Conservation (phyloP, 2,888 invertebrate species). For the Machimus rusticus region DNA sequence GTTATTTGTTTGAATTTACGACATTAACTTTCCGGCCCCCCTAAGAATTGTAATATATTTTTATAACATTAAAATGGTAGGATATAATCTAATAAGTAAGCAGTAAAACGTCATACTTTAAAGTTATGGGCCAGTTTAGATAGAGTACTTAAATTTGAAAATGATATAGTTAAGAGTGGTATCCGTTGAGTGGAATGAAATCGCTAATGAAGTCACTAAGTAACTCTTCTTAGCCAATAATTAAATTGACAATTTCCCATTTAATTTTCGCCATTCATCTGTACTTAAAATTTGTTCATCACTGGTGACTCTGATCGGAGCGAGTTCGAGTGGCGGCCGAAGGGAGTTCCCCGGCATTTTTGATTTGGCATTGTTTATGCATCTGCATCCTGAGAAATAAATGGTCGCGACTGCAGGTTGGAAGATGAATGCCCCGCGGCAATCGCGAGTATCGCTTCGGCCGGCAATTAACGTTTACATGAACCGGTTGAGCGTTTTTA, state of each 20-base stretch:
- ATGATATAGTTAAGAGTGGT: too few species aligned
- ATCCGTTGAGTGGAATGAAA: neutral
- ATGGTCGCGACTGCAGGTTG: neutral
- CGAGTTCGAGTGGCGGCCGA: neutral
- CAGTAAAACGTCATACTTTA: too few species aligned
- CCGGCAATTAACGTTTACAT: slow-evolving; percentile 23
- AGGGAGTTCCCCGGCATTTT: neutral
- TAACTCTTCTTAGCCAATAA: neutral
- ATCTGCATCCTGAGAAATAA: neutral
- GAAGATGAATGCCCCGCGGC: neutral
- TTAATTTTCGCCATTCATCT: neutral
- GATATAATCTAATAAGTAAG: too few species aligned
- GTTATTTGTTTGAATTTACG: too few species aligned
- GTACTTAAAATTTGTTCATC: neutral
- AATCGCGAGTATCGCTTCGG: neutral
- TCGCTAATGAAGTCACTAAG: neutral
- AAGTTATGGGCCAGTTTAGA: too few species aligned
- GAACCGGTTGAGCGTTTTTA: slow-evolving; percentile 17
- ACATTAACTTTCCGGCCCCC: too few species aligned
- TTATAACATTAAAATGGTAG: too few species aligned
- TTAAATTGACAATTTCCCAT: neutral
- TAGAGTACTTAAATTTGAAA: too few species aligned
- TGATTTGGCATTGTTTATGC: neutral
- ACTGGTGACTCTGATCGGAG: neutral
- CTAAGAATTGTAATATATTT: too few species aligned